phyloP scores from a whole-genome alignment of 2,113 vertebrate genomes.

The Pollachius pollachius region DNA sequence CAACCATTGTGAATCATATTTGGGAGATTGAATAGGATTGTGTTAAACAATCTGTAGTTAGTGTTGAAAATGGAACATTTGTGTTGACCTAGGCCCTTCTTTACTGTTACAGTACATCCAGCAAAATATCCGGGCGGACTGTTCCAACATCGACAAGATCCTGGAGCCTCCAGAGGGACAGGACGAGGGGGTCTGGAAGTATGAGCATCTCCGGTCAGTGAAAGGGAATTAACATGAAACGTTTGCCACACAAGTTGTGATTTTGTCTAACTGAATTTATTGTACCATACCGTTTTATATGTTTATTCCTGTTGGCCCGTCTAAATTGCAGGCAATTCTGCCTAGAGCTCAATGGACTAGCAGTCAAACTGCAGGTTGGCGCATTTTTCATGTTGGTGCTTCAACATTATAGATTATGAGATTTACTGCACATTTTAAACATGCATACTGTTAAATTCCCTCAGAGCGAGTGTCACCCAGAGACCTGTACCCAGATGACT shows the following conservation, averaged over 20 bases:
- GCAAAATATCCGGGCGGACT: constrained; percentile 95
- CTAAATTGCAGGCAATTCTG: constrained; percentile 87
- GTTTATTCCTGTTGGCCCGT: constrained; percentile 10
- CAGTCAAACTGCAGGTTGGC: constrained; percentile 96
- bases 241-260: neutral
- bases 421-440: neutral
- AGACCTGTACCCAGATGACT: constrained; percentile 99
- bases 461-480: constrained; percentile 96
- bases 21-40: too few species aligned
- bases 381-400: neutral
- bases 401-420: neutral
- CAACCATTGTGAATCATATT: too few species aligned
- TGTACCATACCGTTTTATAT: neutral
- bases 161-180: constrained; percentile 97
- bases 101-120: constrained; percentile 87
- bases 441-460: neutral
- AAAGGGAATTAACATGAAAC: neutral
- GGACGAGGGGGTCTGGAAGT: constrained; percentile 99
- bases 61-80: neutral
- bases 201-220: constrained; percentile 94
- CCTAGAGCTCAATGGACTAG: constrained; percentile 95
- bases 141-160: constrained; percentile 98
- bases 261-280: neutral
- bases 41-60: neutral
- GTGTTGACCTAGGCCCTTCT: neutral